Evolutionary conservation across 2,113 vertebrate genomes (phyloP), one percentile per base, ranked within the genome.

Genomic region (Glaucomys volans): DNA sequence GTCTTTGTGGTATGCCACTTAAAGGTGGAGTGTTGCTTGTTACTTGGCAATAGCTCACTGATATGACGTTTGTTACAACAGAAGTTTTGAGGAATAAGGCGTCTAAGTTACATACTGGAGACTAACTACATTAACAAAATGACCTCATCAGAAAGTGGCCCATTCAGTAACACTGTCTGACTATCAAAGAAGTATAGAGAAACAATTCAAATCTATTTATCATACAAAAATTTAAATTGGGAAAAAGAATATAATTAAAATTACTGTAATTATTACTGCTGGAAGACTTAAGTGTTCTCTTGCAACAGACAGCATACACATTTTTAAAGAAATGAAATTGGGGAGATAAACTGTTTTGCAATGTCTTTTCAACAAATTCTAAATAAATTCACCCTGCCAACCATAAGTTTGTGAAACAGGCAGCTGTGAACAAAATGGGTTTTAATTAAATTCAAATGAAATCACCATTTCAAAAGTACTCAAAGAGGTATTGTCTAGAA

Each of bases 401-500:
- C 32, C 87, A 89, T 69, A 97, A 97, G 69, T 90, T 88, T 95
- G n/a, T 72, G 94, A 94, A 87, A 92, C n/a, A 96, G 57, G 90
- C 92, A 97, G 72, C 88, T 97, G 92, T 96, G 92, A 80, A 87
- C 37, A 97, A 96, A 94, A 95, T 62, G 42, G 42, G 77, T 86
- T 97, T 96, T 97, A 97, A 97, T 95, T 69, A 97, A 96, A 97
- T 95, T 96, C 66, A 76, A 93, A 91, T 87, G 85, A 95, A 97
- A 95, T 93, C 62, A 69, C 74, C 76, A 28, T 95, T 91, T 90
- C 47, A 77, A 81, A 97, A 94, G 54, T 69, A 66, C 87, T 97
- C 90, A 96, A 80, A 96, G 57, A 94, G 57, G 32, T 84, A 84
- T 35, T 94, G 79, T 96, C 74, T 62, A 80, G 71, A 94, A 94